These are phyloP conservation scores for Microtus oregoni DNA, from an alignment of 2,113 vertebrate genomes.

Conservation along the genomic window DNA sequence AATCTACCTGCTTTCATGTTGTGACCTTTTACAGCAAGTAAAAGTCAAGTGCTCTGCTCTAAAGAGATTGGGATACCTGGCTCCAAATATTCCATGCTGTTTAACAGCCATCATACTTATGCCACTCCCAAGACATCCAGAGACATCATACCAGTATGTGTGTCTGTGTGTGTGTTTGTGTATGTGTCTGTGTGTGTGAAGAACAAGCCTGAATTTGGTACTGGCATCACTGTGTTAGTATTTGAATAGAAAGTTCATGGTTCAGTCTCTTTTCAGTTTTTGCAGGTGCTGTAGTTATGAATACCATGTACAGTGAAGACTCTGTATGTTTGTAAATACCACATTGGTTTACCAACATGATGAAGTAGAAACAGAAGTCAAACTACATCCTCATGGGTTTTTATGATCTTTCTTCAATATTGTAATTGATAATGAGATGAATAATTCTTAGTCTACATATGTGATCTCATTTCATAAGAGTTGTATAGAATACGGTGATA, in stretches of 20 bases:
- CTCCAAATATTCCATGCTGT: background rate
- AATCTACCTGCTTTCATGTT: conserved; percentile 25
- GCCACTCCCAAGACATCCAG: background rate
- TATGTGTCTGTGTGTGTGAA: no score
- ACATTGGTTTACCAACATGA: background rate
- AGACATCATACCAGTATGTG: background rate
- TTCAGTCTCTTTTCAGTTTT: background rate
- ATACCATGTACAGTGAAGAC: background rate
- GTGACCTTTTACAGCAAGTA: background rate
- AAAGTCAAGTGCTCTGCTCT: background rate
- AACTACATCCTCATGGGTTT: background rate
- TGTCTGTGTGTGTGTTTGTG: background rate
- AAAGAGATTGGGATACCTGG: background rate
- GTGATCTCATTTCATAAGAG: background rate
- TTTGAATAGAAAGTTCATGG: background rate
- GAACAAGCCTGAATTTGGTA: background rate
- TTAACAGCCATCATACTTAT: background rate
- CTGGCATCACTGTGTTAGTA: no score
- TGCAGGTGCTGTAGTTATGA: background rate
- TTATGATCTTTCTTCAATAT: background rate
- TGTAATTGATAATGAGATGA: background rate
- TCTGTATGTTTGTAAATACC: background rate
- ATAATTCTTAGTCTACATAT: background rate
- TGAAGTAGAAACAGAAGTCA: background rate
- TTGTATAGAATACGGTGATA: background rate